Evolutionary conservation across 2,113 vertebrate genomes (phyloP), one percentile per base, ranked within the genome.

Genomic region (Protomyctophum bolini): DNA sequence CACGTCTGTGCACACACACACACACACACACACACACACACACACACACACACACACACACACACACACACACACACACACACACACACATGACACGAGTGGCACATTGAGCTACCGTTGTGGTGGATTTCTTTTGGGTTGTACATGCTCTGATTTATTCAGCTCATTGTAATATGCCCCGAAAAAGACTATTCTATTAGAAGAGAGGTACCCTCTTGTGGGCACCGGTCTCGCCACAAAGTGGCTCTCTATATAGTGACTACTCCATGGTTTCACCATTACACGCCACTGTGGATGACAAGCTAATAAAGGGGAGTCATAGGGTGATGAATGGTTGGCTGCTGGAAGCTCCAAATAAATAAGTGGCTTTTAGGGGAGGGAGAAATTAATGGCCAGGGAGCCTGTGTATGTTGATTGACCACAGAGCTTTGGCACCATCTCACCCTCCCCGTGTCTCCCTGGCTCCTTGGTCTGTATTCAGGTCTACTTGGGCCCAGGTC

Each of bases 261-360:
- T 72, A 51, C 49, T 65, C 51, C 33, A 54, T 14, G 15, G 51
- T 79, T 76, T 83, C 65, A 52, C 60, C 55, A 71, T 84, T 69
- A 61, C 58, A 28, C 73, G 70, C 60, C 11, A 6, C 63, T 72
- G 54, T 54, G 28, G 55, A 75, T 81, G 80, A 85, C 73, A 86
- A 75, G 70, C 58, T 83, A 80, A 75, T 87, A 82, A 89, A 84
- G 74, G 67, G 49, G 72, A 75, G 66, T 67, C 21, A 28, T 51
- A 72, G 58, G 48, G 67, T 77, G 80, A 81, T 86, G 62, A 85
- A 80, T 77, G 75, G 73, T 58, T 83, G 73, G 66, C 77, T 77
- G 71, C 66, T 54, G 63, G 66, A 54, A 75, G 21, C 57, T 83
- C 66, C 66, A 80, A 81, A 80, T 79, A 86, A 87, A 83, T 76